phyloP scores from a whole-genome alignment of 2,888 invertebrate species.

The Patella ulyssiponensis region DNA sequence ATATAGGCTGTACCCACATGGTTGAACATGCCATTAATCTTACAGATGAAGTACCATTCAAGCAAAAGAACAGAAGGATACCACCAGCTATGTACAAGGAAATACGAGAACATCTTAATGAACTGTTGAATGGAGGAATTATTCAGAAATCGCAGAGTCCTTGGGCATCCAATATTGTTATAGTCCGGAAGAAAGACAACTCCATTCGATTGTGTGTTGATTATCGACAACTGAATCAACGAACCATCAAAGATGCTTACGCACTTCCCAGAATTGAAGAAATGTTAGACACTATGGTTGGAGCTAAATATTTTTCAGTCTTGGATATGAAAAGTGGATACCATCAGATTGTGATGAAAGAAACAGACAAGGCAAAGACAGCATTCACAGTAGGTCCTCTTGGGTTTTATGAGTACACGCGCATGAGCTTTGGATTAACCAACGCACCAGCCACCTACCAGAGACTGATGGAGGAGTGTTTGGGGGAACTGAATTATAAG shows the following conservation, averaged over 20 bases:
- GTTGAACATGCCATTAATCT: background rate
- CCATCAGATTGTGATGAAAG: background rate
- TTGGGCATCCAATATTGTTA: background rate
- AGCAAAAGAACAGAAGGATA: background rate
- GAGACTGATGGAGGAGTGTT: constrained; percentile 34
- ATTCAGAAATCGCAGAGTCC: background rate
- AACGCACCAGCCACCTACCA: constrained; percentile 37
- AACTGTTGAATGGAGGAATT: background rate
- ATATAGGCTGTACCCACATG: too few species aligned
- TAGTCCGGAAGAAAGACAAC: background rate
- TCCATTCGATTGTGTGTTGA: background rate
- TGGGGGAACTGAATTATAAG: constrained; percentile 28
- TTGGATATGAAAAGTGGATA: background rate
- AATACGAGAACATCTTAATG: background rate
- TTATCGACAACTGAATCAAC: constrained; percentile 1
- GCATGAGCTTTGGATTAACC: constrained; percentile 31
- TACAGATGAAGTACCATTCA: background rate
- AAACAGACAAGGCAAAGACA: constrained; percentile 32
- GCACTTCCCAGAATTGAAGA: too few species aligned
- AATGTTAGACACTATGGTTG: too few species aligned
- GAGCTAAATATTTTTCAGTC: too few species aligned
- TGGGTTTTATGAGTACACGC: constrained; percentile 36
- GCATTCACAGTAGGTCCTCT: constrained; percentile 35
- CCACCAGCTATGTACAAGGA: background rate
- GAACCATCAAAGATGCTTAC: background rate